Percentiles rank a stretch among this genome's conserved stretches.
phyloP scores from a whole-genome alignment of 2,113 vertebrate species.

The Zosterops japonicus region DNA sequence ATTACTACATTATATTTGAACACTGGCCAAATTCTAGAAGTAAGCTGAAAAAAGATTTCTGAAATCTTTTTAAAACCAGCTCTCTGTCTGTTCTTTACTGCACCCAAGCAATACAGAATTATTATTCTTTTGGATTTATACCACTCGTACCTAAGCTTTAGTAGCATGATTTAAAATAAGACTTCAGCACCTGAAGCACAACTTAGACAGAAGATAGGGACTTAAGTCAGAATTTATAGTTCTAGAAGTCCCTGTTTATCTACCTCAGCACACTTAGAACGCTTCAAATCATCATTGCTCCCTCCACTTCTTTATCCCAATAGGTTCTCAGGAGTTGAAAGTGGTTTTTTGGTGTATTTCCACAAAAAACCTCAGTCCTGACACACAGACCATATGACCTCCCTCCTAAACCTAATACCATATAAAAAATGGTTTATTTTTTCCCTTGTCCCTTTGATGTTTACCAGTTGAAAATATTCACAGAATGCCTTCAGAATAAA shows the following conservation, averaged over 20 bases:
- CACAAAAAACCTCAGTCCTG: not conserved
- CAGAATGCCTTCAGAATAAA: not conserved
- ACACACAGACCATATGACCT: not conserved
- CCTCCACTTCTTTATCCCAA: not conserved
- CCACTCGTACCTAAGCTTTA: not conserved
- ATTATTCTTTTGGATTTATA: not conserved
- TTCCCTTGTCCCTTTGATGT: not conserved
- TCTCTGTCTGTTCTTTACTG: not conserved
- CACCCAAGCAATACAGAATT: not conserved
- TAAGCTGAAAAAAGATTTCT: not conserved
- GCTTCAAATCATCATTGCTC: not conserved
- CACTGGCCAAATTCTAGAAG: not conserved
- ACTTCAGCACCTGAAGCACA: not conserved
- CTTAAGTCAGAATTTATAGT: not conserved
- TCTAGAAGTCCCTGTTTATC: not conserved
- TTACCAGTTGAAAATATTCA: not conserved
- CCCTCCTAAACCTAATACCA: not conserved
- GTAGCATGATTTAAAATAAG: not conserved
- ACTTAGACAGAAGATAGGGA: not conserved
- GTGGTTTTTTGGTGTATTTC: not conserved
- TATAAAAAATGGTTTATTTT: not conserved
- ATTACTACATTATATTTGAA: not conserved
- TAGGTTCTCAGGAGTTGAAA: not conserved
- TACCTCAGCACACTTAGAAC: not conserved
- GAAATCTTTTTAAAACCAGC: not conserved